Base-by-base conservation (phyloP, 2,888 invertebrate genomes). In the Caenorhabditis sp. region DNA sequence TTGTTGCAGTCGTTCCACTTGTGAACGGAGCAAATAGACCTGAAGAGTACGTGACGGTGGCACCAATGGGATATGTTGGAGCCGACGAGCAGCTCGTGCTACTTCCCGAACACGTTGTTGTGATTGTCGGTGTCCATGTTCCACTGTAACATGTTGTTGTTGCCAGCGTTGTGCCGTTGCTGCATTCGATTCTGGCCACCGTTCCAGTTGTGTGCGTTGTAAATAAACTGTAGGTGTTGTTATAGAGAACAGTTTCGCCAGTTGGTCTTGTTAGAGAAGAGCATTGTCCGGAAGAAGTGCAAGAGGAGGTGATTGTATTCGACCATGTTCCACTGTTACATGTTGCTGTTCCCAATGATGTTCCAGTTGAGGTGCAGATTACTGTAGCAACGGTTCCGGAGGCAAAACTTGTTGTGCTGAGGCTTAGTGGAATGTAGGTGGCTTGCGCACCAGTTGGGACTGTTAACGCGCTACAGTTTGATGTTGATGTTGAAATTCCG, bases 311-410 rank as follows among this genome's bases (percentile, higher is more conserved):
- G 19, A 43, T 50, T 17, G 58, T 58, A 24, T 67, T 72, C 3
- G 59, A 67, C 82, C 82, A 82, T 2, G 66, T 19, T 21, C 77
- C 79, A 58, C 65, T 78, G 12, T 66, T 61, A 58, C 82, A 82
- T 17, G 76, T 79, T 1, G 77, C 49, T 31, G 70, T 63, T 51
- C 73, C 73, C 5, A 73, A 27, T 19, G 26, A 26, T 17, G 62
- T 36, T 55, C 73, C 73, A 19, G 60, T 65, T 37, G 64, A 53
- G 5, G 66, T 67, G 37, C 78, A 78, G 0, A 68, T 61, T 1
- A 76, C 62, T 24, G 70, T 76, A 1, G 76, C 78, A 6, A 68
- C 66, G 17, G 78, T 76, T 49, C 78, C 78, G 31, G 72, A 62
- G 23, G 72, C 43, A 49, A 54, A 76, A 19, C 66, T 69, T 12